Percentiles rank a stretch among this genome's conserved stretches.
Evolutionary conservation across 2,888 invertebrate species (phyloP).

Genomic region (Drosophila kanekoi): DNA sequence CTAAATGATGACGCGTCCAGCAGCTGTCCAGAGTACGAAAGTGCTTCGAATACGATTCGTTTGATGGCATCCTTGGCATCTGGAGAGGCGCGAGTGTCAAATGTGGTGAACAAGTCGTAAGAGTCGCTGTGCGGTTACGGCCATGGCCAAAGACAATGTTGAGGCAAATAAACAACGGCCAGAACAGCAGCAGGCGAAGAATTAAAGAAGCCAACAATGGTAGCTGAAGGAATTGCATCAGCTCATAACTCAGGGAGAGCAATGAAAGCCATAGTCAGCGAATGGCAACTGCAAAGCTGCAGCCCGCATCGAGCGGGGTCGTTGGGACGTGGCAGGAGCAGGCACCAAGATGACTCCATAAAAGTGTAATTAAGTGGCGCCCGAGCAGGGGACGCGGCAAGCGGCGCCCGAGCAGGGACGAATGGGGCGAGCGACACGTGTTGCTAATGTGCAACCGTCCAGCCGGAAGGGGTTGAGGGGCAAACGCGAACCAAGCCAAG

Average conservation of each 20-base stretch:
- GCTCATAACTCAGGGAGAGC: slow-evolving; percentile 67
- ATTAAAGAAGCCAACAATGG: slow-evolving; percentile 15
- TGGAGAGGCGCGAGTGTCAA: background rate
- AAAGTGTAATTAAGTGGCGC: slow-evolving; percentile 71
- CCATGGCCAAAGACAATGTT: slow-evolving; percentile 18
- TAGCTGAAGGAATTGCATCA: slow-evolving; percentile 54
- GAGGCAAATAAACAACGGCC: slow-evolving; percentile 25
- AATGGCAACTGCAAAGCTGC: slow-evolving; percentile 51
- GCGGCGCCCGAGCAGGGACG: background rate
- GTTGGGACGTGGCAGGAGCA: slow-evolving; percentile 4
- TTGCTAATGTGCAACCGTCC: slow-evolving; percentile 62
- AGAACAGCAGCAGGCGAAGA: background rate
- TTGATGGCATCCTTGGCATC: background rate
- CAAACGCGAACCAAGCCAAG: background rate
- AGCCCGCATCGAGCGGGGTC: background rate
- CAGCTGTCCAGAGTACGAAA: background rate
- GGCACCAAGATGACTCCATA: slow-evolving; percentile 56
- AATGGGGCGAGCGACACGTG: slow-evolving; percentile 57
- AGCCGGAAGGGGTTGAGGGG: background rate
- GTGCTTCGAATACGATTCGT: background rate
- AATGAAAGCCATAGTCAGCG: slow-evolving; percentile 51
- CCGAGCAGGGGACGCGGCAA: slow-evolving; percentile 6
- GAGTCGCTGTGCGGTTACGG: slow-evolving; percentile 4
- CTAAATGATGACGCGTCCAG: background rate
- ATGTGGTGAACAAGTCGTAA: background rate